Evolutionary conservation across 2,797 vertebrate species (phyloP).

Genomic region (Poeciliopsis paucimaculata): DNA sequence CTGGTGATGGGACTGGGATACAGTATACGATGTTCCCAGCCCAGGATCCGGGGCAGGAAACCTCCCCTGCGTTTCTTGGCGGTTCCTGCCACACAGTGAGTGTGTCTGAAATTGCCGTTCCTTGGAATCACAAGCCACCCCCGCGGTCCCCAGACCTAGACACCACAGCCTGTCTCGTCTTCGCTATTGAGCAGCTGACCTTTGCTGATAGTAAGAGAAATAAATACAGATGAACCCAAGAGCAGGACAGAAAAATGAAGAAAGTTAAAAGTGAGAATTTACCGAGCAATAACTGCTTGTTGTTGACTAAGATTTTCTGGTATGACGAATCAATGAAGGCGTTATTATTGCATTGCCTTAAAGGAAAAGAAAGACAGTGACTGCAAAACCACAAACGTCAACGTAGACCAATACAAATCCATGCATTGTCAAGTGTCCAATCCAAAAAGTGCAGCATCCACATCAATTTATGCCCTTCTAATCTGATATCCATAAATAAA

Average conservation of each 20-base stretch:
- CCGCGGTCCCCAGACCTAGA: slow-evolving; percentile 17
- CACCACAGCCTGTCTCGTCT: slow-evolving; percentile 41
- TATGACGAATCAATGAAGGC: not conserved
- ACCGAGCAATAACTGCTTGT: not conserved
- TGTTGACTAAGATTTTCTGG: not conserved
- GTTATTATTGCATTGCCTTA: not conserved
- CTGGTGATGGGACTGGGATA: slow-evolving; percentile 58
- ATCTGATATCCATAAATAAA: not conserved
- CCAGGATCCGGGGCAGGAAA: slow-evolving; percentile 74
- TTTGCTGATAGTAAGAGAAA: slow-evolving; percentile 50
- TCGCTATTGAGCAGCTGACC: slow-evolving; percentile 14
- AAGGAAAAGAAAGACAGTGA: not conserved
- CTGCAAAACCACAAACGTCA: not conserved
- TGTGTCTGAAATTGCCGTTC: slow-evolving; percentile 42
- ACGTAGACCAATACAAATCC: not conserved
- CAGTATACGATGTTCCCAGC: slow-evolving; percentile 76
- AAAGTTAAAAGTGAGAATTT: not conserved
- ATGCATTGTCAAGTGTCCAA: not conserved
- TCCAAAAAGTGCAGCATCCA: not conserved
- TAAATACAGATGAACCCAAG: slow-evolving; percentile 29
- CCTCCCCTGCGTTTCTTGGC: slow-evolving; percentile 83
- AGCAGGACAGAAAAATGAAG: slow-evolving; percentile 7
- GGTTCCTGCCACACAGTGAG: slow-evolving; percentile 44
- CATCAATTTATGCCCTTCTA: not conserved
- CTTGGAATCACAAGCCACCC: slow-evolving; percentile 17